A percentile compares a stretch with the other conserved stretches of the same genome.
Evolutionary conservation across 2,888 invertebrate species (phyloP).

Genomic region (Hypolimnas misippus): DNA sequence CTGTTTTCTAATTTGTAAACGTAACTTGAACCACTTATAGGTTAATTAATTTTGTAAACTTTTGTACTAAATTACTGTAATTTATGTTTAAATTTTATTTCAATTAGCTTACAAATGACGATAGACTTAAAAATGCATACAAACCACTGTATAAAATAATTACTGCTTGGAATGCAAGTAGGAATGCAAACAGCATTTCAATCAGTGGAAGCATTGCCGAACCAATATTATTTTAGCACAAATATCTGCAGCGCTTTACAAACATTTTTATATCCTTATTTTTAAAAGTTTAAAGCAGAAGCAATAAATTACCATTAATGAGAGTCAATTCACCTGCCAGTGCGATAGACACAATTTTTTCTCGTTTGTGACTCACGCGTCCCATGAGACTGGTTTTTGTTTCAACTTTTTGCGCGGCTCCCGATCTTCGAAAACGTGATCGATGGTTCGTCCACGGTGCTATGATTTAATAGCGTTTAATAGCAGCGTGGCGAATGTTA

Average conservation of each 20-base stretch:
- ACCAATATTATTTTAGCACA: not conserved
- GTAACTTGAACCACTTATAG: too few relatives aligned
- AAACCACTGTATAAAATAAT: not conserved
- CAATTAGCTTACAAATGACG: not conserved
- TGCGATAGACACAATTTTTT: not conserved
- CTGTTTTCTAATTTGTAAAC: not conserved
- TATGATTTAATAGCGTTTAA: conserved; percentile 33
- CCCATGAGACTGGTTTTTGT: conserved; percentile 19
- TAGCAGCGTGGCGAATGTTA: conserved; percentile 17
- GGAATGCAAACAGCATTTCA: not conserved
- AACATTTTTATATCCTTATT: not conserved
- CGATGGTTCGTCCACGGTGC: conserved; percentile 20
- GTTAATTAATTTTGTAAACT: too few relatives aligned
- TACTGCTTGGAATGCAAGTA: not conserved
- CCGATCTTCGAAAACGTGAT: conserved; percentile 21
- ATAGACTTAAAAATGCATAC: not conserved
- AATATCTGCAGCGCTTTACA: not conserved
- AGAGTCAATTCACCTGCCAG: conserved; percentile 16
- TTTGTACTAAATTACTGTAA: too few relatives aligned
- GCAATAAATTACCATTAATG: conserved; percentile 12
- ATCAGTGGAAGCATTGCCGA: not conserved
- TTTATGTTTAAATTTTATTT: not conserved
- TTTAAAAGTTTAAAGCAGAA: not conserved
- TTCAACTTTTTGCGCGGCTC: conserved; percentile 16
- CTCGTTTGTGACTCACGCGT: conserved; percentile 20